Evolutionary conservation across 2,113 vertebrate genomes (phyloP), one percentile per base, ranked within the genome.

Genomic region (Cricetomys ansorgei): DNA sequence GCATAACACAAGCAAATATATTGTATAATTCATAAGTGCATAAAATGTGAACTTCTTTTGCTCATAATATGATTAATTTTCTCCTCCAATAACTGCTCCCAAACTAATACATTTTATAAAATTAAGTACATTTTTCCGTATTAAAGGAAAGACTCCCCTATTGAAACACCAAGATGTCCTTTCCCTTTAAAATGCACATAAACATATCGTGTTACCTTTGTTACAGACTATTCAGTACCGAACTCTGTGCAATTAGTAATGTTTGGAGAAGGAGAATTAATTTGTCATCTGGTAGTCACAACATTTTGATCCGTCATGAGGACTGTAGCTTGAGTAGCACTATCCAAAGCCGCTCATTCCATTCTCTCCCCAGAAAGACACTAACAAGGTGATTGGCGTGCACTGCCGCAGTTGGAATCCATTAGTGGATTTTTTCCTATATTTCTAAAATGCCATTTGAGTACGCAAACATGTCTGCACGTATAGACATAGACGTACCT

Each of bases 1-100:
- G 62, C 90, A 77, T 17, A 31, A 53, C 90, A 69, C 19, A 70
- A 89, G 0, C 69, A 57, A 95, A 89, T 92, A 76, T 62, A 90
- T 85, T 11, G 96, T 96, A 48, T 57, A 95, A 94, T 92, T 87
- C 4, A 67, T 87, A 95, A 88, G 62, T 93, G 17, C 40, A 80
- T 89, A 96, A 91, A 96, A 87, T 94, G 15, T 96, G 45, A 80
- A 57, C 4, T 48, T 92, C 15, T 88, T 92, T 76, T 77, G 90
- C 45, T 80, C 19, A 57, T 93, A 88, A 53, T 45, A 92, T 23
- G 55, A 91, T 90, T 76, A 57, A 72, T 72, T 21, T 7, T 88
- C 23, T 75, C 21, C 7, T 90, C 67, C 15, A 83, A 87, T 0
- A 75, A 34, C 15, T 96, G 45, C 1, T 23, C 19, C 15, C 0